phyloP scores from a whole-genome alignment of 2,888 invertebrate species.

The Alentia gelatinosa region DNA sequence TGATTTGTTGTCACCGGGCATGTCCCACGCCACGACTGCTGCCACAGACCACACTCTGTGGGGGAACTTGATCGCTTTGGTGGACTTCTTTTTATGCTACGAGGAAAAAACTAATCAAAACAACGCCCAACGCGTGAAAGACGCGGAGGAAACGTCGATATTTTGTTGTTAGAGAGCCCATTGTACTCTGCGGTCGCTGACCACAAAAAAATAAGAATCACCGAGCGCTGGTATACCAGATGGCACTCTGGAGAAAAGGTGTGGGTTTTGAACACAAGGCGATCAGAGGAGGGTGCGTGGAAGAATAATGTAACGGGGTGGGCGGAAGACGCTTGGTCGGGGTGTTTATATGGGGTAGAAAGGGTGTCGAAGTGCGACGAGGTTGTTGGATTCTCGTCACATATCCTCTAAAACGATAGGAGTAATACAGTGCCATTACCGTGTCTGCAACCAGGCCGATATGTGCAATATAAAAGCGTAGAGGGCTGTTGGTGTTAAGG shows the following conservation, averaged over 20 bases:
- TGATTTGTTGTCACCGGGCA: neutral
- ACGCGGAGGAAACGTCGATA: no score
- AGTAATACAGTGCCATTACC: neutral
- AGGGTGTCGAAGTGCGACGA: slow-evolving; percentile 1
- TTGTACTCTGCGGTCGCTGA: neutral
- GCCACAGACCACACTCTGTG: no score
- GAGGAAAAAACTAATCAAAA: no score
- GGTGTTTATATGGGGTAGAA: neutral
- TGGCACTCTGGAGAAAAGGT: neutral
- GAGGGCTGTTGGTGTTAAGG: neutral
- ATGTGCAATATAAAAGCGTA: neutral
- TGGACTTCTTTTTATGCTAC: no score
- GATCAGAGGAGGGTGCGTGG: neutral
- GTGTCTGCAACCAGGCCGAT: neutral
- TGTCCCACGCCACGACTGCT: no score
- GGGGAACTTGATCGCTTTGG: no score
- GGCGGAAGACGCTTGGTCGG: neutral
- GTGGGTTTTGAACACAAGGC: neutral
- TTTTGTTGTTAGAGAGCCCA: no score
- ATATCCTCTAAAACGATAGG: neutral
- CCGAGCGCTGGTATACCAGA: neutral
- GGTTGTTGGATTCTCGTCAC: neutral
- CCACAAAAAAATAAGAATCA: neutral
- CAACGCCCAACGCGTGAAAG: no score
- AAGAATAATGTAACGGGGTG: no score